Evolutionary conservation across 2,888 invertebrate genomes (phyloP), one percentile per base, ranked within the genome.

Genomic region (Coelinius sp.): DNA sequence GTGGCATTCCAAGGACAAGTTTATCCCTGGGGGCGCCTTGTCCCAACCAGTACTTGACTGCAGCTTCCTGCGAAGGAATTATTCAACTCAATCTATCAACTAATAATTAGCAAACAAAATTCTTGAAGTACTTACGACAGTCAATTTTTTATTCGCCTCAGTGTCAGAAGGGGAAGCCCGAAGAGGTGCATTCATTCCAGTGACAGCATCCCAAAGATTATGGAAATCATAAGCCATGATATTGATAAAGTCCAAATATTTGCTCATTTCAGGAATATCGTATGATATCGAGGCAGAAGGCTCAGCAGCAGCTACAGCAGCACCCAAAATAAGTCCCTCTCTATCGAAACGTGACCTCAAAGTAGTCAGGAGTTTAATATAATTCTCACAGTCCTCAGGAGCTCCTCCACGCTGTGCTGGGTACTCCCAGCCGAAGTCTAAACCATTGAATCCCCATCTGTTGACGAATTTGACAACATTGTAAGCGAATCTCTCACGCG

Each of bases 141-240:
- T 90, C 7, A 90, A 82, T 38, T 79, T 75, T 14, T 81, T 80
- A 1, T 83, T 77, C 0, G 75, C 77, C 1, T 79, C 80, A 1
- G 74, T 73, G 44, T 88, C 88, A 22, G 81, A 73, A 0, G 80
- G 25, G 0, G 80, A 82, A 0, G 87, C 83, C 74, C 90, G 91
- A 0, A 95, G 88, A 0, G 93, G 92, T 0, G 94, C 90, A 81
- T 94, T 93, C 68, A 92, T 90, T 0, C 93, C 94, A 0, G 93
- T 91, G 0, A 87, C 86, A 0, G 82, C 63, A 56, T 94, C 93
- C 92, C 92, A 93, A 0, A 91, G 85, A 0, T 93, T 94, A 78
- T 94, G 92, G 78, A 94, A 88, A 82, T 94, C 94, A 78, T 95
- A 95, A 0, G 93, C 85, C 94, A 95, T 94, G 0, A 95, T 80